A percentile compares a stretch with the other conserved stretches of the same genome.
phyloP scores from a whole-genome alignment of 2,888 invertebrate species.

The Caenorhabditis wallacei region DNA sequence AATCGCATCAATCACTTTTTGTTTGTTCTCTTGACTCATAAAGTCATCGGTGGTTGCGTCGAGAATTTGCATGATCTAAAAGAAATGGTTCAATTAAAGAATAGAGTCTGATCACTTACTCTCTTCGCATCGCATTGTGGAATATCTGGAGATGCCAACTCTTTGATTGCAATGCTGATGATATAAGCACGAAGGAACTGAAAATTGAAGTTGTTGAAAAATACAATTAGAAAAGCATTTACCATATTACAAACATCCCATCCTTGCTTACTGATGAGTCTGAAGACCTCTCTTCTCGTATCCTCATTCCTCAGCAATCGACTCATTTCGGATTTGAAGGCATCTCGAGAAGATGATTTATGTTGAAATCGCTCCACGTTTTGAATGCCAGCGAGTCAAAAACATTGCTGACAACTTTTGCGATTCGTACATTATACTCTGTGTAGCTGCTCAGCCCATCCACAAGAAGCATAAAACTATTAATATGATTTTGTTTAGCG shows the following conservation, averaged over 20 bases:
- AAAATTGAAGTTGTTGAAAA: not conserved
- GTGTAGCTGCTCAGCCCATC: conserved; percentile 20
- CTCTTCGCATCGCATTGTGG: conserved; percentile 51
- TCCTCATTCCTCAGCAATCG: conserved; percentile 36
- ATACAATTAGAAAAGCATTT: not conserved
- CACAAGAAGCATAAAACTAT: conserved; percentile 40
- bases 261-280: conserved; percentile 47
- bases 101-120: not conserved
- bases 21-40: conserved; percentile 29
- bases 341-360: conserved; percentile 49
- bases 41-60: conserved; percentile 4
- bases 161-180: conserved; percentile 30
- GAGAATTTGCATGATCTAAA: conserved; percentile 53
- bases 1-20: conserved; percentile 6
- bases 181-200: conserved; percentile 54
- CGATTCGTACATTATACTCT: not conserved
- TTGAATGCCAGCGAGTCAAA: not conserved
- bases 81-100: not conserved
- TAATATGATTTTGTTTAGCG: conserved; percentile 55
- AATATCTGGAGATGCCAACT: conserved; percentile 12
- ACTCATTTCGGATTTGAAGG: conserved; percentile 57
- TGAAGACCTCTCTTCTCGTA: conserved; percentile 45
- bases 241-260: conserved; percentile 51
- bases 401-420: not conserved
- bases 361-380: conserved; percentile 52